A percentile compares a stretch with the other conserved stretches of the same genome.
These are phyloP conservation scores for Chloroclysta siterata DNA, from an alignment of 2,888 invertebrate species.

Conservation along the genomic window DNA sequence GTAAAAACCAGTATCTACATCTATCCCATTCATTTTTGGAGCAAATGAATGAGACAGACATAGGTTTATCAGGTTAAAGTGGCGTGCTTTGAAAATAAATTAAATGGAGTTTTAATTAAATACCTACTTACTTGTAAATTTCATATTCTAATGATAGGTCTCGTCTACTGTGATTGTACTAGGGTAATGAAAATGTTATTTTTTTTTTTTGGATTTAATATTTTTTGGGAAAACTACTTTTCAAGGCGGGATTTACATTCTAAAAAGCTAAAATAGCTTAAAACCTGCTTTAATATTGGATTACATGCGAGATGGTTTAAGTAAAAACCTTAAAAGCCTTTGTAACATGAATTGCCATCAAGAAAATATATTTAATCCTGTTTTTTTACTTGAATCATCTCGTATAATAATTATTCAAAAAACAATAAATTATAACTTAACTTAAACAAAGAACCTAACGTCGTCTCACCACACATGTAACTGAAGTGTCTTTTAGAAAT, in stretches of 20 bases:
- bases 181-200: slow-evolving; percentile 34
- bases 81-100: slow-evolving; percentile 28
- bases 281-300: slow-evolving; percentile 14
- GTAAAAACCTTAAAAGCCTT: neutral
- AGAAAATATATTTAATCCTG: neutral
- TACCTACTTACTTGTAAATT: slow-evolving; percentile 33
- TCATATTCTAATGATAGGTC: slow-evolving; percentile 24
- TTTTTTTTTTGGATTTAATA: slow-evolving; percentile 31
- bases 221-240: slow-evolving; percentile 22
- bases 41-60: slow-evolving; percentile 13
- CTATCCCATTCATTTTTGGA: slow-evolving; percentile 19
- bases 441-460: slow-evolving; percentile 65
- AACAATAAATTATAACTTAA: slow-evolving; percentile 18
- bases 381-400: slow-evolving; percentile 1
- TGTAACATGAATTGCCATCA: neutral
- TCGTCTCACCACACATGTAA: slow-evolving; percentile 85
- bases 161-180: slow-evolving; percentile 40
- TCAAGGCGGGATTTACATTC: slow-evolving; percentile 28
- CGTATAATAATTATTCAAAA: neutral
- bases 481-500: slow-evolving; percentile 67
- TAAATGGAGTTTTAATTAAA: slow-evolving; percentile 25
- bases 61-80: slow-evolving; percentile 6
- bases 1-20: slow-evolving; percentile 6
- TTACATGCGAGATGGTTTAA: slow-evolving; percentile 5
- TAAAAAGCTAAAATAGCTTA: slow-evolving; percentile 15